Conservation (phyloP, 1,140 invertebrate genomes). For the Antheraea pernyi region DNA sequence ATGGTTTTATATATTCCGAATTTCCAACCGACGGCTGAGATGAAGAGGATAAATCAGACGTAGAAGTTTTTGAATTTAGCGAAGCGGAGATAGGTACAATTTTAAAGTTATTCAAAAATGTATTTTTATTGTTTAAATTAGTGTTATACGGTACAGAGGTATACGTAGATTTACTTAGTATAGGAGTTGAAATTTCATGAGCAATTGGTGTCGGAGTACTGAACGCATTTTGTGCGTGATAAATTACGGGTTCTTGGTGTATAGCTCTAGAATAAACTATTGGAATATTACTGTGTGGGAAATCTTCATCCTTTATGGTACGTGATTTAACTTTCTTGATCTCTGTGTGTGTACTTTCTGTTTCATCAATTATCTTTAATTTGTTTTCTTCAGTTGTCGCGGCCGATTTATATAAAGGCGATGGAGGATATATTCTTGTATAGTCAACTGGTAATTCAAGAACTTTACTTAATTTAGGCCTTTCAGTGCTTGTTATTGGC, state of each 20-base stretch:
- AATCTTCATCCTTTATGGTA: not conserved
- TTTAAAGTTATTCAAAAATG: too few species aligned
- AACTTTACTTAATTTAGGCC: not conserved
- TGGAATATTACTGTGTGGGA: not conserved
- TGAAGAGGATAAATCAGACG: too few species aligned
- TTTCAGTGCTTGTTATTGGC: not conserved
- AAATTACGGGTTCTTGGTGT: slow-evolving; percentile 11
- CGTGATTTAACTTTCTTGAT: slow-evolving; percentile 28
- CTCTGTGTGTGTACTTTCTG: slow-evolving; percentile 19
- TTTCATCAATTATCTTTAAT: slow-evolving; percentile 22
- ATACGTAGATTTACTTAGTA: slow-evolving; percentile 14
- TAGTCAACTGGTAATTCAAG: slow-evolving; percentile 11
- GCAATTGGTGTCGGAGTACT: slow-evolving; percentile 13
- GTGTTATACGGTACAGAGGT: slow-evolving; percentile 14
- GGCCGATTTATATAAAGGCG: not conserved
- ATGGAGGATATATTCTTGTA: slow-evolving; percentile 8
- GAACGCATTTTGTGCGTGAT: slow-evolving; percentile 7
- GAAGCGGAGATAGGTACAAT: too few species aligned
- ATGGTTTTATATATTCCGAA: slow-evolving; percentile 6
- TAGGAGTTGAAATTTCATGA: slow-evolving; percentile 15
- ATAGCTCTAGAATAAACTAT: not conserved
- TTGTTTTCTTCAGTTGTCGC: slow-evolving; percentile 25
- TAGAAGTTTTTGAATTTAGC: too few species aligned
- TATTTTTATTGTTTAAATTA: slow-evolving; percentile 15
- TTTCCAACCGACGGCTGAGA: too few species aligned